phyloP scores from a whole-genome alignment of 1,140 invertebrate genomes.

The Leptopilina clavipes region DNA sequence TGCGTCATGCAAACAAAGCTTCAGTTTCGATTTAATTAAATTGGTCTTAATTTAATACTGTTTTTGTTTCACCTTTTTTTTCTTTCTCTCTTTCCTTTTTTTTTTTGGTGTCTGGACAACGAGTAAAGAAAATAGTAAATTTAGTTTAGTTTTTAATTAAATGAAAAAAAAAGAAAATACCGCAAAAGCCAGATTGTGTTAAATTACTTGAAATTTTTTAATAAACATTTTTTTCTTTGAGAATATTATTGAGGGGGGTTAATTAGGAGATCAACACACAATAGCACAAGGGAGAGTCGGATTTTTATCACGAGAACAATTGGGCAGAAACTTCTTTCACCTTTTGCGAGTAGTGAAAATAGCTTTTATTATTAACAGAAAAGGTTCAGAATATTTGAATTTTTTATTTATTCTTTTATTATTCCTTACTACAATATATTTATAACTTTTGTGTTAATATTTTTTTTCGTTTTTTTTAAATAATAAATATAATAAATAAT shows the following conservation, averaged over 20 bases:
- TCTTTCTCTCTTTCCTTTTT: no score
- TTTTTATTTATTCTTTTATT: background rate
- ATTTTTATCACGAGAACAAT: conserved; percentile 10
- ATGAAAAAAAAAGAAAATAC: no score
- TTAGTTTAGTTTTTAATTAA: no score
- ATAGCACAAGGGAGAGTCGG: conserved; percentile 3
- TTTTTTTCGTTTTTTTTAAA: background rate
- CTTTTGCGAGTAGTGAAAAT: background rate
- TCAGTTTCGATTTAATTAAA: no score
- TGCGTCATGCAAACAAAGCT: no score
- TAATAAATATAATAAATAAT: background rate
- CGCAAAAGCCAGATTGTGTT: no score
- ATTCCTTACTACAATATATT: background rate
- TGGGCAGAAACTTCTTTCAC: background rate
- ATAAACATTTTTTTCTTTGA: background rate
- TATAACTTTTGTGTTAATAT: background rate
- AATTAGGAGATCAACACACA: conserved; percentile 9
- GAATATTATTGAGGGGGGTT: background rate
- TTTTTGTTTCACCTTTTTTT: no score
- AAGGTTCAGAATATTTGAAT: background rate
- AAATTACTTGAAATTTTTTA: background rate
- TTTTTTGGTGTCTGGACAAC: no score
- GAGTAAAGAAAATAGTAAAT: no score
- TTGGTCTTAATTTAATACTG: no score
- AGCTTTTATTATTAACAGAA: background rate